These are phyloP conservation scores for Heliconius hewitsoni DNA, from an alignment of 1,140 invertebrate genomes.

Conservation along the genomic window DNA sequence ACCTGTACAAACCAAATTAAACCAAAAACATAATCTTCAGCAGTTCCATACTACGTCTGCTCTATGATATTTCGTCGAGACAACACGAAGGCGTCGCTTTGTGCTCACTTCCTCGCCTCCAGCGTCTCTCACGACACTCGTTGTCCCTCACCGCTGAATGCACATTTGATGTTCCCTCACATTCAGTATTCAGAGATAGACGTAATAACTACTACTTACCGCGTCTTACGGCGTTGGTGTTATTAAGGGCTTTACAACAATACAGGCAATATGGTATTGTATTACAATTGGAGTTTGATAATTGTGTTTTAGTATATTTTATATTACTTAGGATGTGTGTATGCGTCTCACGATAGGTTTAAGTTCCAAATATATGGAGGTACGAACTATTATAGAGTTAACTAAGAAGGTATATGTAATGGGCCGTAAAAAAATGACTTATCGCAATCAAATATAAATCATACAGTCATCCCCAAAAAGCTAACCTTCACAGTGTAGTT, in stretches of 20 bases:
- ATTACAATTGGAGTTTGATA: neutral
- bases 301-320: neutral
- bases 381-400: too few relatives aligned
- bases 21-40: neutral
- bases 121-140: constrained; percentile 54
- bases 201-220: constrained; percentile 43
- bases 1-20: neutral
- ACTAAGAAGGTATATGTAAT: too few relatives aligned
- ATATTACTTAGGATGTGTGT: too few relatives aligned
- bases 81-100: constrained; percentile 60
- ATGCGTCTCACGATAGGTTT: too few relatives aligned
- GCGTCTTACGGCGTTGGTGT: constrained; percentile 27
- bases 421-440: too few relatives aligned
- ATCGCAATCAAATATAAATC: too few relatives aligned
- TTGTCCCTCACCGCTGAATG: constrained; percentile 56
- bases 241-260: constrained; percentile 27
- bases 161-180: constrained; percentile 61
- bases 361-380: too few relatives aligned
- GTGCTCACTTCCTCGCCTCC: constrained; percentile 61
- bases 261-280: neutral
- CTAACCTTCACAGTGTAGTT: too few relatives aligned
- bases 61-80: constrained; percentile 42
- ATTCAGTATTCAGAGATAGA: constrained; percentile 36
- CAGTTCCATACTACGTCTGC: neutral
- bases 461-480: too few relatives aligned